Conservation (phyloP, 2,888 invertebrate species). For the Mythimna lalbum region DNA sequence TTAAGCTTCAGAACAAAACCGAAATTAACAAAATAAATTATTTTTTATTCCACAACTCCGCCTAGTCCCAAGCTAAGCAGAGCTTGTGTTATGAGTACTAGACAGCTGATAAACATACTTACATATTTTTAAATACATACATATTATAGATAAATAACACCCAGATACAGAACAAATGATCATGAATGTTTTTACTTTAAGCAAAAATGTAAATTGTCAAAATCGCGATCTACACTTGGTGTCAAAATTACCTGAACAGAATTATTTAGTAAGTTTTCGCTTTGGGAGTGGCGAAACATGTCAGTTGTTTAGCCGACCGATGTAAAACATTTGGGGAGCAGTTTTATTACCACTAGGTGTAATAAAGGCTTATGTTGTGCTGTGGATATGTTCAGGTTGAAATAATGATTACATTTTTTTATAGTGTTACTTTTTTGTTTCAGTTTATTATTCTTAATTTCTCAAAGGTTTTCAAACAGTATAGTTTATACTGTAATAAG, state of each 20-base stretch:
- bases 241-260: conserved; percentile 26
- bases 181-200: too few species aligned
- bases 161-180: too few species aligned
- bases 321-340: conserved; percentile 40
- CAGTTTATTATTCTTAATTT: not conserved
- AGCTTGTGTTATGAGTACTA: too few species aligned
- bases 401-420: conserved; percentile 3
- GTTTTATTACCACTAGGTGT: conserved; percentile 34
- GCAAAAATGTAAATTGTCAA: conserved; percentile 6
- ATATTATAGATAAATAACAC: too few species aligned
- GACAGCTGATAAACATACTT: too few species aligned
- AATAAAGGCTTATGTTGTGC: conserved; percentile 10
- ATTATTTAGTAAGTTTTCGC: conserved; percentile 33
- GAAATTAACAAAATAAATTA: too few species aligned
- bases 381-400: not conserved
- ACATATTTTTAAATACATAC: too few species aligned
- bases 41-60: too few species aligned
- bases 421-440: not conserved
- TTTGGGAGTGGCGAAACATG: conserved; percentile 45
- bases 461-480: too few species aligned
- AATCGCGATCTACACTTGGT: conserved; percentile 9
- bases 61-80: too few species aligned
- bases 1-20: too few species aligned
- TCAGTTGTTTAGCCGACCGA: conserved; percentile 21
- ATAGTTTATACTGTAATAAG: too few species aligned